Conservation (phyloP, 2,113 vertebrate species). For the Phalacrocorax carbo region DNA sequence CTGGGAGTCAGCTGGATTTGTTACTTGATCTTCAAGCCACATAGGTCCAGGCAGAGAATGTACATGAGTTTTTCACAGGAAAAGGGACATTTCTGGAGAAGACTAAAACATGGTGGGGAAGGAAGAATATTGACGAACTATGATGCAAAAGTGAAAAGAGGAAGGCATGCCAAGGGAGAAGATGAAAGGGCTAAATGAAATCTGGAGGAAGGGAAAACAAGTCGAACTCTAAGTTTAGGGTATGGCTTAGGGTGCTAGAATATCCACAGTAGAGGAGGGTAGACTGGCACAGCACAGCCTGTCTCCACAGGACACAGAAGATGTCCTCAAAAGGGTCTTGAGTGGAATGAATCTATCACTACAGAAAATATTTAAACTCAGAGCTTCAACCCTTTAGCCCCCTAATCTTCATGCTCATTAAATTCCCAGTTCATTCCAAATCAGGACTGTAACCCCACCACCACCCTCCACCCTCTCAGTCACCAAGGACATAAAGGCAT, state of each 20-base stretch:
- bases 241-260: background rate
- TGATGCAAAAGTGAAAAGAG: background rate
- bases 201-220: background rate
- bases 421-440: background rate
- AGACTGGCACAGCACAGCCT: background rate
- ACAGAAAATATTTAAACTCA: background rate
- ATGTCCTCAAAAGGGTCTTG: background rate
- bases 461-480: background rate
- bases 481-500: background rate
- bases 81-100: background rate
- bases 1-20: background rate
- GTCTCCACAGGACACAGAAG: background rate
- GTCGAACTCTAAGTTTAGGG: background rate
- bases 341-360: background rate
- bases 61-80: background rate
- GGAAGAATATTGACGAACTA: background rate
- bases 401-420: background rate
- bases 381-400: background rate
- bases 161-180: background rate
- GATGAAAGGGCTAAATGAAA: background rate
- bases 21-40: background rate
- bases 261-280: background rate
- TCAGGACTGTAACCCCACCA: fast-evolving
- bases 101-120: background rate
- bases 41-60: background rate